phyloP scores from a whole-genome alignment of 2,113 vertebrate genomes.

The Micromys minutus region DNA sequence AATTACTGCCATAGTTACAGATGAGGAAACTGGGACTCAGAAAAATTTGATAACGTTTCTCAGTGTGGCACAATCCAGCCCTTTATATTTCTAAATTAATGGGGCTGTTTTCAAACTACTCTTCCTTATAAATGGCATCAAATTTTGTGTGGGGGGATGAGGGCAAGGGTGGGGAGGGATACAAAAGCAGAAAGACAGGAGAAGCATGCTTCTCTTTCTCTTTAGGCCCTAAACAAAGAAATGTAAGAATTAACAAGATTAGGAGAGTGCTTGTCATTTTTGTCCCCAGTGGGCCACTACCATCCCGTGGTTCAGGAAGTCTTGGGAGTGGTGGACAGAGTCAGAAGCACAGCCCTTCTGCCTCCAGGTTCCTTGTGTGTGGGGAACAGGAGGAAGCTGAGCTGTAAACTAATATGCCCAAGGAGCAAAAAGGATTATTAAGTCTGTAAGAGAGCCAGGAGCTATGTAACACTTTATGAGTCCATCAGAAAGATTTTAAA shows the following conservation, averaged over 20 bases:
- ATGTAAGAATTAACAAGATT: neutral
- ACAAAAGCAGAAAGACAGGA: neutral
- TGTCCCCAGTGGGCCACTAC: neutral
- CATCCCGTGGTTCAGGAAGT: neutral
- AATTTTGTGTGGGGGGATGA: neutral
- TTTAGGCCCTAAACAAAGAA: constrained; percentile 32
- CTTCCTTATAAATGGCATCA: neutral
- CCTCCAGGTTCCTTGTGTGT: neutral
- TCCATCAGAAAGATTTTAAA: neutral
- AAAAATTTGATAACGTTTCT: neutral
- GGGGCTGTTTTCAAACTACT: neutral
- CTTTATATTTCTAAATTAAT: neutral
- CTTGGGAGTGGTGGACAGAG: neutral
- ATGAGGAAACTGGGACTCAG: neutral
- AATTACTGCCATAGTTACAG: neutral
- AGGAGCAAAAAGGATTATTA: neutral
- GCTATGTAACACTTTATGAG: neutral
- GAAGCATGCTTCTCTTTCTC: neutral
- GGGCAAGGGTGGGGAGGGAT: neutral
- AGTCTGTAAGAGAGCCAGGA: neutral
- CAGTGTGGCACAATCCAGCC: neutral
- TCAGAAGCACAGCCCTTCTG: neutral
- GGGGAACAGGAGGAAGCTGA: neutral
- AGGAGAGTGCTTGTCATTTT: neutral
- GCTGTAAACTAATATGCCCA: neutral